phyloP scores from a whole-genome alignment of 2,797 vertebrate genomes.

The Cyclura pinguis region DNA sequence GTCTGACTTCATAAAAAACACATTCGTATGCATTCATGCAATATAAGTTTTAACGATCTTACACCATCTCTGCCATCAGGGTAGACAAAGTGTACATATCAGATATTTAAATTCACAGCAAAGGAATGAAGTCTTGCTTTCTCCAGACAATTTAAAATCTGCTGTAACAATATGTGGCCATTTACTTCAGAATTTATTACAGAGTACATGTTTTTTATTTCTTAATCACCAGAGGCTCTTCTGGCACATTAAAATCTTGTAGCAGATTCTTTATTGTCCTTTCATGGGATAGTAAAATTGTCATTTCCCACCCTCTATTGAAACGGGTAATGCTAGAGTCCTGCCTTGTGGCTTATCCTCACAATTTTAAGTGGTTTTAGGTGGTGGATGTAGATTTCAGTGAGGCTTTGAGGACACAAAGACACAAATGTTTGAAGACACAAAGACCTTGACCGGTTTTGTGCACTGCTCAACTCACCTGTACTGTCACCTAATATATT shows the following conservation, averaged over 20 bases:
- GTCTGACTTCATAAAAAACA: neutral
- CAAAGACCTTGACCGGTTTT: neutral
- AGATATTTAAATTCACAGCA: neutral
- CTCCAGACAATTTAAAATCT: neutral
- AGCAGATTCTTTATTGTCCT: conserved; percentile 5
- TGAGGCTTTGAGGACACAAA: no score
- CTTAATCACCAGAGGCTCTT: neutral
- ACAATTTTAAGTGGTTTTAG: neutral
- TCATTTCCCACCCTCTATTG: neutral
- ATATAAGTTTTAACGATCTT: neutral
- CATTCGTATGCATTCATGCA: neutral
- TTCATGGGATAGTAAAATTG: conserved; percentile 6
- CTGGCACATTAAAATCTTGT: neutral
- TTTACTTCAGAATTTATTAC: conserved; percentile 11
- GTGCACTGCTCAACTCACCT: neutral
- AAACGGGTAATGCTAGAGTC: conserved; percentile 2
- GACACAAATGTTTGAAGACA: neutral
- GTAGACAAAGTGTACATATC: neutral
- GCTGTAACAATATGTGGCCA: conserved; percentile 8
- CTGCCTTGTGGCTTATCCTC: neutral
- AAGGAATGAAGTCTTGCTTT: conserved; percentile 11
- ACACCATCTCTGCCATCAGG: neutral
- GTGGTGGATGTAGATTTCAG: neutral
- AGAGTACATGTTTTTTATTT: neutral
- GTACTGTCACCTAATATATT: neutral